Evolutionary conservation across 2,888 invertebrate genomes (phyloP).

Genomic region (Ennomos erosarius): DNA sequence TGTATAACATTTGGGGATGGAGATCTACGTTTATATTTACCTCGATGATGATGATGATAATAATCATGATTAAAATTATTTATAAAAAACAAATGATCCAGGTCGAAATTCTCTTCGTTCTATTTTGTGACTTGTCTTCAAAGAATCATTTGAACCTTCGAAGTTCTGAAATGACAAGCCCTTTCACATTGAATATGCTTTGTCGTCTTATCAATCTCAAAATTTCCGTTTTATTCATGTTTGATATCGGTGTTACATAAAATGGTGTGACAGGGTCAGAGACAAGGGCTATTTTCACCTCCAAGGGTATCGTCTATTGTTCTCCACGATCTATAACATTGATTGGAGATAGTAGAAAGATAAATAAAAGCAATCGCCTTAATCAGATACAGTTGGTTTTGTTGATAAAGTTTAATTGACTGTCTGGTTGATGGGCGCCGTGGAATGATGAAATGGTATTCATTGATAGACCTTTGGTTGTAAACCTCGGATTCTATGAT

Average conservation of each 20-base stretch:
- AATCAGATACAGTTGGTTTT: no score
- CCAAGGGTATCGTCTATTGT: constrained; percentile 7
- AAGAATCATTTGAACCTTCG: constrained; percentile 10
- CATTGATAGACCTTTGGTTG: no score
- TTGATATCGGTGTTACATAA: constrained; percentile 6
- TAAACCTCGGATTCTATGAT: no score
- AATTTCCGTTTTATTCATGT: constrained; percentile 24
- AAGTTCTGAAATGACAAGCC: constrained; percentile 11
- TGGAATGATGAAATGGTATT: not conserved
- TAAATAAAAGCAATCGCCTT: no score
- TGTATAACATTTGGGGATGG: no score
- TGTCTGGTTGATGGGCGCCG: constrained; percentile 1
- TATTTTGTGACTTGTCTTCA: not conserved
- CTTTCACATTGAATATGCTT: constrained; percentile 13
- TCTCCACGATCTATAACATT: not conserved
- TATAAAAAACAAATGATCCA: not conserved
- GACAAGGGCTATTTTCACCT: constrained; percentile 18
- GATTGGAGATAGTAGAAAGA: no score
- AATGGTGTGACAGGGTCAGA: constrained; percentile 16
- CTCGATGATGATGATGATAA: no score
- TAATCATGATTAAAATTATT: no score
- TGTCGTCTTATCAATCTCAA: constrained; percentile 19
- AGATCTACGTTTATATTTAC: no score
- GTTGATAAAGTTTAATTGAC: not conserved
- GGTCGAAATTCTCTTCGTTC: constrained; percentile 9